These are phyloP conservation scores for Limnodromus scolopaceus DNA, from an alignment of 2,797 vertebrate species.

Conservation along the genomic window DNA sequence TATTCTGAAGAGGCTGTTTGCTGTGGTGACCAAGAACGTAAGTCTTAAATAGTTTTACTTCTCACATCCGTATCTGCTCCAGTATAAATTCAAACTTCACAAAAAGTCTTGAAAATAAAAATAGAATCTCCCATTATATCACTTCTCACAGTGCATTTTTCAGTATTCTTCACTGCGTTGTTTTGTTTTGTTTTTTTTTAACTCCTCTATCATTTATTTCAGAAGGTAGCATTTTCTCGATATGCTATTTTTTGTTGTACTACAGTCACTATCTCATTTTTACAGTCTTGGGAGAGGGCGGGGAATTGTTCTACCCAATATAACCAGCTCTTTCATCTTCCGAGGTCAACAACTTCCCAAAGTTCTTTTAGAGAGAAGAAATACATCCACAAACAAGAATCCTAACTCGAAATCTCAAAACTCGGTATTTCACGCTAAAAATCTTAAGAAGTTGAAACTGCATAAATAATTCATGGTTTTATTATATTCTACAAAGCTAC, in stretches of 20 bases:
- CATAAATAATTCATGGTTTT: neutral
- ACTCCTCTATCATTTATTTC: neutral
- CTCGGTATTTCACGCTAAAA: neutral
- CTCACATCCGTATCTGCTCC: neutral
- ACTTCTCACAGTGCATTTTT: neutral
- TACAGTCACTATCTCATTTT: constrained; percentile 52
- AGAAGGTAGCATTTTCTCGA: neutral
- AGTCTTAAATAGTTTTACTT: neutral
- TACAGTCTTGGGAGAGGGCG: constrained; percentile 46
- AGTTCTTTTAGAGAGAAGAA: neutral
- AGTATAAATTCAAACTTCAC: neutral
- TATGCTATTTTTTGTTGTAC: neutral
- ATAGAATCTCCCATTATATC: neutral
- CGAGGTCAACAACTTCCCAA: constrained; percentile 59
- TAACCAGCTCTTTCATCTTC: constrained; percentile 55
- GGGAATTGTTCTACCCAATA: constrained; percentile 45
- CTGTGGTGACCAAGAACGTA: neutral
- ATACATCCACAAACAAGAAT: neutral
- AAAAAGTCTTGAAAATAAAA: constrained; percentile 2
- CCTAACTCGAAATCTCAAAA: neutral
- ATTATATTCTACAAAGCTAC: neutral
- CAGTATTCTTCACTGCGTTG: neutral
- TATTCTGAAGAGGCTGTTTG: neutral
- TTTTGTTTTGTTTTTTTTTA: neutral
- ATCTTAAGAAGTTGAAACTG: neutral